Evolutionary conservation across 2,888 invertebrate species (phyloP).

Genomic region (Erebia epiphron): DNA sequence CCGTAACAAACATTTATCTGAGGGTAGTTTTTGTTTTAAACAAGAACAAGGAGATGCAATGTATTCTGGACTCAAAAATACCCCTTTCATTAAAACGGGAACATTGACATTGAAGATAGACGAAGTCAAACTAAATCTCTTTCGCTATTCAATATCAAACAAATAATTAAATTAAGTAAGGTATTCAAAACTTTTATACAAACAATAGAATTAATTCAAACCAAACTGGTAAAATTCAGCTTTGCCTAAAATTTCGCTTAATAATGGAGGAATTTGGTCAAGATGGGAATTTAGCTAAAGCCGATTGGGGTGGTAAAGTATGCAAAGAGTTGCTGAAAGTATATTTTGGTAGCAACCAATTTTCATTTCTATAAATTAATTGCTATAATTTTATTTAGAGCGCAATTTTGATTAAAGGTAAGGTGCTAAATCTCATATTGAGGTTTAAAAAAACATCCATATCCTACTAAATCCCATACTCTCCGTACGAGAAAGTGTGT

Average conservation of each 20-base stretch:
- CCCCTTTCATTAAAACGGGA: too few species aligned
- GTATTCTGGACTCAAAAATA: too few species aligned
- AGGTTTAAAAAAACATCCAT: too few species aligned
- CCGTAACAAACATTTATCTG: not conserved
- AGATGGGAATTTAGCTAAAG: not conserved
- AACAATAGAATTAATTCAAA: not conserved
- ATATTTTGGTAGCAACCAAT: not conserved
- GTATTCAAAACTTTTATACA: not conserved
- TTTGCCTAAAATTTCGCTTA: not conserved
- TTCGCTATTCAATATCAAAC: not conserved
- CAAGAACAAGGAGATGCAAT: not conserved
- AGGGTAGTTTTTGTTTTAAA: too few species aligned
- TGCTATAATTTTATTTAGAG: too few species aligned
- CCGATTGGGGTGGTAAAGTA: not conserved
- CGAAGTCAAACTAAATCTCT: too few species aligned
- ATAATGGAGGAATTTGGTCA: not conserved
- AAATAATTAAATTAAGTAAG: not conserved
- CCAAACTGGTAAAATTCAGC: not conserved
- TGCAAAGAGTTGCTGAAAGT: not conserved
- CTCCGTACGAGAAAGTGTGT: too few species aligned
- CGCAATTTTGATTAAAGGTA: too few species aligned
- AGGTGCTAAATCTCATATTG: too few species aligned
- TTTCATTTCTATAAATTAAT: not conserved
- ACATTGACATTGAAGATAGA: too few species aligned
- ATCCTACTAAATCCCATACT: too few species aligned